A percentile compares a stretch with the other conserved stretches of the same genome.
Evolutionary conservation across 2,797 vertebrate genomes (phyloP).

Genomic region (Heteromormyrus szaboi): DNA sequence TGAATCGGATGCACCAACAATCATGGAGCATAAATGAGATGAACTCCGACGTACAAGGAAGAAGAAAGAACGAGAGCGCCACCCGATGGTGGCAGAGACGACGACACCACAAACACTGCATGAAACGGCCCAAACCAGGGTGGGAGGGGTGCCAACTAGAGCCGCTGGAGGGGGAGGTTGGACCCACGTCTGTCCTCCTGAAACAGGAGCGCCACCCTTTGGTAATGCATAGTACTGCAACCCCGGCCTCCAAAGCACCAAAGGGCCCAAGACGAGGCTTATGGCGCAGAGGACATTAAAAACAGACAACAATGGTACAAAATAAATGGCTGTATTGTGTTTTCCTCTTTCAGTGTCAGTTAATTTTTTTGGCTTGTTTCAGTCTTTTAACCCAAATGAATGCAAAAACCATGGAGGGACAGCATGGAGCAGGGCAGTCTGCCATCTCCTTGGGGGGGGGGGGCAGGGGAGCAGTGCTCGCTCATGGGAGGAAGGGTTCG

Average conservation of each 20-base stretch:
- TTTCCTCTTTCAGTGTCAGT: conserved; percentile 32
- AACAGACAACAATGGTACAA: conserved; percentile 37
- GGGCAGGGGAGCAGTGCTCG: neutral
- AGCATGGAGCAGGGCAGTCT: conserved; percentile 14
- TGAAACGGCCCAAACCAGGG: neutral
- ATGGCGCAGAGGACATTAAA: conserved; percentile 24
- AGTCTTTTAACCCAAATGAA: conserved; percentile 30
- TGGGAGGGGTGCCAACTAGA: neutral
- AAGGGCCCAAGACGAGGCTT: conserved; percentile 20
- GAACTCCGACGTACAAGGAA: neutral
- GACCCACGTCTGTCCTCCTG: neutral
- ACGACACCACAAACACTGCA: neutral
- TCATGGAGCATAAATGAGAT: neutral
- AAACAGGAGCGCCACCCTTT: conserved; percentile 50
- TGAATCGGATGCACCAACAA: neutral
- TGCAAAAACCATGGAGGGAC: conserved; percentile 21
- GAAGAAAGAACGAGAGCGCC: neutral
- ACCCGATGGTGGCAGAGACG: neutral
- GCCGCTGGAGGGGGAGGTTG: neutral
- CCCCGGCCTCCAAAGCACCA: conserved; percentile 31
- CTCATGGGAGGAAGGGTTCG: conserved; percentile 72
- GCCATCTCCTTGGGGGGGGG: neutral
- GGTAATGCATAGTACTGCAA: conserved; percentile 70
- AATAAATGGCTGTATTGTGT: conserved; percentile 50
- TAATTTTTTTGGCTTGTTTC: conserved; percentile 46